Evolutionary conservation across 1,140 invertebrate genomes (phyloP), one percentile per base, ranked within the genome.

Genomic region (Parasteatoda tepidariorum): DNA sequence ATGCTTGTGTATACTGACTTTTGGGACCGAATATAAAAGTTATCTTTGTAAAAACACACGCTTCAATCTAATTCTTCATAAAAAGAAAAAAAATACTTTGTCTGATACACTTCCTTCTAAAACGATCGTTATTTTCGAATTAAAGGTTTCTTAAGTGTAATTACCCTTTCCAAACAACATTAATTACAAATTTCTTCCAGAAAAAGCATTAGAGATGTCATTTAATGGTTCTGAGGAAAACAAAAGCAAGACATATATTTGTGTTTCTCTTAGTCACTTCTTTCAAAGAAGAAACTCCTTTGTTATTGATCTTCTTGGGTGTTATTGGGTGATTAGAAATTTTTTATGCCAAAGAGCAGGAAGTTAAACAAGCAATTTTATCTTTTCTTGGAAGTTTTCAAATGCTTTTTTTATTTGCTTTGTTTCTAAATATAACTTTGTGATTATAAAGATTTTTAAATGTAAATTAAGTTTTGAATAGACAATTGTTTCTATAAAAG

Each of bases 161-260:
- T 74, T 74, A 74, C 71, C 71, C 71, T 61, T 74, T 74, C 61
- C 57, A 54, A 74, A 54, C 55, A 33, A 74, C 71, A 74, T 74
- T 74, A 74, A 74, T 74, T 74, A 74, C 71, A 54, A 61, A 61
- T 54, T 61, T 74, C 54, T 59, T 73, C 55, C 54, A 15, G 34
- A 31, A 61, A 61, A 74, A 74, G 31, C 71, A 74, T 59, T 74
- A 61, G 71, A 61, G 30, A 54, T 74, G 57, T 74, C 71, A n/a
- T 74, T 74, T 74, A 74, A 33, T 13, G 71, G 57, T 34, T 61
- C 22, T 15, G 24, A 3, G 30, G n/a, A 61, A 61, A 48, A 48
- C 38, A 57, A 33, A 74, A 74, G 26, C 61, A 57, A 11, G 55
- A 24, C 55, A 74, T 74, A 74, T 74, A 59, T 74, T 74, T 74